Base-by-base conservation (phyloP, 2,797 vertebrate genomes). In the Spinibarbus caldwelli region DNA sequence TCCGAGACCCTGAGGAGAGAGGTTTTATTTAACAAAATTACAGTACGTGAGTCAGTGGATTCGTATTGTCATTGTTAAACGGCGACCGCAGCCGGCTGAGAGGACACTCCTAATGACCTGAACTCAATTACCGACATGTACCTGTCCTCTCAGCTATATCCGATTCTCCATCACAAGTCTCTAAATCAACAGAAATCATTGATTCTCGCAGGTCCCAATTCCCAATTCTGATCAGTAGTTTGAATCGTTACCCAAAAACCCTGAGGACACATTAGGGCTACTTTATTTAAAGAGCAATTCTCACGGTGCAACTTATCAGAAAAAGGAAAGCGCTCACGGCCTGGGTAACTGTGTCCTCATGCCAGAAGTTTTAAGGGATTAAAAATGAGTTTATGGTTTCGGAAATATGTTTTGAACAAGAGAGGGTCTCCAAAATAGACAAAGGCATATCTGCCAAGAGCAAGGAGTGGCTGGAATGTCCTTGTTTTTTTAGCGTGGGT, bases 401-500 rank as follows among this genome's bases (percentile, higher is more conserved):
- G 82, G 87, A 91, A 88, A 75, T 59, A 80, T 54, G 90, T 87
- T 83, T 67, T 23, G 70, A 86, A 82, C 67, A 82, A 87, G 85
- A 57, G 72, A 19, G 6, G 49, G 79, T 71, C 34, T 86, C 72
- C 83, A 76, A 90, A 83, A 89, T 78, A 90, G 90, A 90, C 88
- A 87, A 86, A 89, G 54, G 77, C 62, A 77, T 81, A 86, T 90
- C 86, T 91, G 90, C 92, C 91, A 87, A 91, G 87, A 86, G 82
- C 85, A 38, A 89, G 94, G 93, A 93, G 93, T 84, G 92, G 90
- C 89, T 86, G 72, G 92, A 92, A 91, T 90, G 84, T 84, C 76
- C 86, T 84, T 91, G 85, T 91, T 92, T 89, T 90, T 80, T 87
- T 88, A 88, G 85, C 83, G 85, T 91, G 87, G 64, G 90, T 90